Percentiles rank a stretch among this genome's conserved stretches.
Evolutionary conservation across 2,113 vertebrate genomes (phyloP).

Genomic region (Myodes glareolus): DNA sequence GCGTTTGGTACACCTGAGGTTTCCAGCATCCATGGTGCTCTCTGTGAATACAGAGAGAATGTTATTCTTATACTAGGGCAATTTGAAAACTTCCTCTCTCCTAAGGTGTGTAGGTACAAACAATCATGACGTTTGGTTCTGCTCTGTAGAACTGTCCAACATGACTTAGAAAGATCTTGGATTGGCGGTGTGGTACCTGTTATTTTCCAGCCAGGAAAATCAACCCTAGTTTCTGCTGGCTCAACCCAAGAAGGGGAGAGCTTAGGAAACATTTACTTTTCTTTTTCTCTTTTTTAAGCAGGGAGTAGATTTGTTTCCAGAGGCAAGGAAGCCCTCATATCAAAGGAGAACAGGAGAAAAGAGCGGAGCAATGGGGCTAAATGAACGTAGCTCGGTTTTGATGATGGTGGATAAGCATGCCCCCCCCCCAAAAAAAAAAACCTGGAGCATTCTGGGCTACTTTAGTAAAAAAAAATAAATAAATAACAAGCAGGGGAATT

Average conservation of each 20-base stretch:
- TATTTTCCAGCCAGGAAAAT: conserved; percentile 53
- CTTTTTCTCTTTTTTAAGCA: neutral
- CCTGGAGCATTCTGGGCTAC: neutral
- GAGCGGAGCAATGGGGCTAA: conserved; percentile 37
- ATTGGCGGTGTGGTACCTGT: neutral
- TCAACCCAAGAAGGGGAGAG: conserved; percentile 2
- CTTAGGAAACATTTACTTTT: neutral
- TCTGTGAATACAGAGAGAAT: neutral
- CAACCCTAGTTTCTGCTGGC: conserved; percentile 1
- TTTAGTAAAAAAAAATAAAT: conserved; percentile 52
- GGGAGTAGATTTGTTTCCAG: conserved; percentile 28
- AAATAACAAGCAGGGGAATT: conserved; percentile 19
- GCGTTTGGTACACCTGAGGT: neutral
- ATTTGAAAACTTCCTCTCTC: conserved; percentile 39
- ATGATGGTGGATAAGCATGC: conserved; percentile 6
- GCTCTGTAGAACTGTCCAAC: neutral
- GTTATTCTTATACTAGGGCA: neutral
- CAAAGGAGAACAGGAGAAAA: neutral
- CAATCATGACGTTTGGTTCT: neutral
- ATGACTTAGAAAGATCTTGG: conserved; percentile 44
- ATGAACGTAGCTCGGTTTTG: conserved; percentile 54
- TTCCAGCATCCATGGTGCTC: neutral
- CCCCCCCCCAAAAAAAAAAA: neutral
- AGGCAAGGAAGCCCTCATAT: conserved; percentile 51
- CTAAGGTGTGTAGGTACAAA: conserved; percentile 28